phyloP scores from a whole-genome alignment of 1,140 invertebrate species.

The Proales similis region DNA sequence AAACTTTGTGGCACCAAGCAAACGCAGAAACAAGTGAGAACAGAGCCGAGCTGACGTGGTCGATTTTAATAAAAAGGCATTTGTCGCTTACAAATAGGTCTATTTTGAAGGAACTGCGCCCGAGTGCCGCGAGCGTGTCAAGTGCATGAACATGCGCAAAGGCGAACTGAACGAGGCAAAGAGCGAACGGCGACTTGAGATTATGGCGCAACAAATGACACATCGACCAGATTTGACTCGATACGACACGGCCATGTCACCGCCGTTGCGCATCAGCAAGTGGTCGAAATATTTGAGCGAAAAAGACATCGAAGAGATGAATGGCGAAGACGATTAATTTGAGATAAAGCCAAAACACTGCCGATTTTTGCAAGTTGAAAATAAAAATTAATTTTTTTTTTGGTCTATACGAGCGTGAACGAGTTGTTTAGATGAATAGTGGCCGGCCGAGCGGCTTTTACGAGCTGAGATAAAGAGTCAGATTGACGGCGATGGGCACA shows the following conservation, averaged over 20 bases:
- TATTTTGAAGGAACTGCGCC: slow-evolving; percentile 3
- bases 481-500: too few species aligned
- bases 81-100: not conserved
- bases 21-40: slow-evolving; percentile 12
- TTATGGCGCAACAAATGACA: not conserved
- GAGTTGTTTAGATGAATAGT: too few species aligned
- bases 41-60: not conserved
- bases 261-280: slow-evolving; percentile 13
- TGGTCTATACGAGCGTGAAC: too few species aligned
- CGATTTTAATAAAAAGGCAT: too few species aligned
- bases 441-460: too few species aligned
- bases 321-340: slow-evolving; percentile 1
- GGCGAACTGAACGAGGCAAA: not conserved
- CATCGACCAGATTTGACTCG: not conserved
- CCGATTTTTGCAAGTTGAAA: too few species aligned
- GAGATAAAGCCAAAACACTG: slow-evolving; percentile 29
- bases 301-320: slow-evolving; percentile 18
- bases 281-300: slow-evolving; percentile 28
- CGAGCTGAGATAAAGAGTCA: too few species aligned
- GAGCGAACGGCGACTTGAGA: not conserved
- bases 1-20: slow-evolving; percentile 33
- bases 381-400: too few species aligned
- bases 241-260: not conserved
- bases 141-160: not conserved
- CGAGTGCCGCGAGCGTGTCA: slow-evolving; percentile 16